Conservation (phyloP, 2,888 invertebrate genomes). For the Protodeltote pygarga region DNA sequence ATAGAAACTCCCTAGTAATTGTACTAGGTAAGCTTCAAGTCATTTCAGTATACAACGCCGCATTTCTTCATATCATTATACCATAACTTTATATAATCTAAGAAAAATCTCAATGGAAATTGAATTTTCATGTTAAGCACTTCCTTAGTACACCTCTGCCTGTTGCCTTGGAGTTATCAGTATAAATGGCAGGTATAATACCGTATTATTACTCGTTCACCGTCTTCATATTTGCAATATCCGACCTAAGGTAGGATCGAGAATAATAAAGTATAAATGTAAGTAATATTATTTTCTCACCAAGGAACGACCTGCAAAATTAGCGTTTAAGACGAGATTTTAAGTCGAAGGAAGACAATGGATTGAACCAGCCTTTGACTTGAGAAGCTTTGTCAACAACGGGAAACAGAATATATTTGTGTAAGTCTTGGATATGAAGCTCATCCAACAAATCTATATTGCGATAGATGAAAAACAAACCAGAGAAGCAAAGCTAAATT, state of each 20-base stretch:
- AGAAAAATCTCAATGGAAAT: slow-evolving; percentile 19
- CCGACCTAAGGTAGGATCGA: slow-evolving; percentile 17
- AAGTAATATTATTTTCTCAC: slow-evolving; percentile 30
- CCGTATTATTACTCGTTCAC: slow-evolving; percentile 34
- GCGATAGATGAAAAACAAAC: slow-evolving; percentile 39
- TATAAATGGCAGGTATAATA: slow-evolving; percentile 35
- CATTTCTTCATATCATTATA: slow-evolving; percentile 3
- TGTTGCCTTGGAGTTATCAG: slow-evolving; percentile 26
- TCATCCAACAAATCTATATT: slow-evolving; percentile 27
- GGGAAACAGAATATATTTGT: slow-evolving; percentile 22
- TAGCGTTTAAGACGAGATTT: not conserved
- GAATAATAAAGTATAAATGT: slow-evolving; percentile 15
- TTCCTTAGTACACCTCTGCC: slow-evolving; percentile 15
- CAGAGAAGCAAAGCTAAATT: slow-evolving; percentile 33
- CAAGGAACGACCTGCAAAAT: slow-evolving; percentile 10
- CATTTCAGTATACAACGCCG: slow-evolving; percentile 12
- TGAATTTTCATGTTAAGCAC: slow-evolving; percentile 19
- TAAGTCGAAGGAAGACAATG: slow-evolving; percentile 8
- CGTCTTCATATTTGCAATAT: slow-evolving; percentile 40
- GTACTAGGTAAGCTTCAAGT: slow-evolving; percentile 8
- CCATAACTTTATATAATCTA: slow-evolving; percentile 6
- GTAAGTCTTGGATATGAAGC: slow-evolving; percentile 19
- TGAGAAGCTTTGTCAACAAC: slow-evolving; percentile 13
- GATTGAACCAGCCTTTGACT: not conserved
- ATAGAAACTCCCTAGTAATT: slow-evolving; percentile 20